Conservation (phyloP, 2,888 invertebrate genomes). For the Agonopterix arenella region DNA sequence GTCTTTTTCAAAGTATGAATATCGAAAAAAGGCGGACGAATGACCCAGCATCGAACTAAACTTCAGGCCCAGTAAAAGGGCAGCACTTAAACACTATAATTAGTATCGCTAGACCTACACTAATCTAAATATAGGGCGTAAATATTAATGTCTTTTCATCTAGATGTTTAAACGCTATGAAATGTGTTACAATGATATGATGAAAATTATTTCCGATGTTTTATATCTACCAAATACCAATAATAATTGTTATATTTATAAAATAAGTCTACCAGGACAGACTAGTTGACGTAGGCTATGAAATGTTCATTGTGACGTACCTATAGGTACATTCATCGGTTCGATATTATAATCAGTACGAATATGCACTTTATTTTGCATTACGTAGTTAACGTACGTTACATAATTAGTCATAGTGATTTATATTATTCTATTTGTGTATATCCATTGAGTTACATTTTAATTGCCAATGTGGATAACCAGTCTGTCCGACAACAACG, state of each 20-base stretch:
- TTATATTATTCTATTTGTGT: not conserved
- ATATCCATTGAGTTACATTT: not conserved
- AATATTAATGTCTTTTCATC: constrained; percentile 53
- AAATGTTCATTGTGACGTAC: not conserved
- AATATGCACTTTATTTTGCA: no score
- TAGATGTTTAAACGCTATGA: constrained; percentile 67
- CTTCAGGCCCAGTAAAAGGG: constrained; percentile 30
- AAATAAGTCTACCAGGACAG: constrained; percentile 14
- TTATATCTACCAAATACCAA: constrained; percentile 29
- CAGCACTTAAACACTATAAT: constrained; percentile 39
- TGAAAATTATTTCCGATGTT: constrained; percentile 50
- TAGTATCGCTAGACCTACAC: constrained; percentile 42
- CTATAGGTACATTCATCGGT: not conserved
- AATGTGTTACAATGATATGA: constrained; percentile 70
- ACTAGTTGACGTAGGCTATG: not conserved
- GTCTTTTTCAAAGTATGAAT: not conserved
- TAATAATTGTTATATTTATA: constrained; percentile 15
- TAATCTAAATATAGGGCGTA: constrained; percentile 52
- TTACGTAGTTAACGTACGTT: no score
- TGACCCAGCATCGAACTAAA: not conserved
- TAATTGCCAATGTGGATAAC: not conserved
- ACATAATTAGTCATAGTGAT: no score
- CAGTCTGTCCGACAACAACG: constrained; percentile 16
- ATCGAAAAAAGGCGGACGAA: not conserved
- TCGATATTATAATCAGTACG: no score